Percentiles rank a stretch among this genome's conserved stretches.
phyloP scores from a whole-genome alignment of 1,140 invertebrate genomes.

The Diuraphis noxia region DNA sequence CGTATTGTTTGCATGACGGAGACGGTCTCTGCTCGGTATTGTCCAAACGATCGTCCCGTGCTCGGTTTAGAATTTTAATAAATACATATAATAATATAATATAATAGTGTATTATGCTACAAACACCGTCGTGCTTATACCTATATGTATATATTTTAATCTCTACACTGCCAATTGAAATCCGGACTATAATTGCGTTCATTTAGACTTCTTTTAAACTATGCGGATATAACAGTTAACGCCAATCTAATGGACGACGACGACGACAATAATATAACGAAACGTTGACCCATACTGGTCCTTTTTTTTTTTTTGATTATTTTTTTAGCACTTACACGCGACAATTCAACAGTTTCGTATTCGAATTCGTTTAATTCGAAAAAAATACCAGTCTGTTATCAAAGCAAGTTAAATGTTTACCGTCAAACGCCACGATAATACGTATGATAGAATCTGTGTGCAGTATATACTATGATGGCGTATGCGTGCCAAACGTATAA shows the following conservation, averaged over 20 bases:
- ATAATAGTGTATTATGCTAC: not conserved
- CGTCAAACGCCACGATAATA: not conserved
- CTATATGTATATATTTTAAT: not conserved
- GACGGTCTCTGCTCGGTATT: not conserved
- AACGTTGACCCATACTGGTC: not conserved
- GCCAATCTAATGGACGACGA: constrained; percentile 17
- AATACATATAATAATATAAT: not conserved
- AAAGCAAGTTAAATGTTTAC: not conserved
- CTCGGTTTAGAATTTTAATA: not conserved
- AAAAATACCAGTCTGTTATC: not conserved
- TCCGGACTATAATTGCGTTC: not conserved
- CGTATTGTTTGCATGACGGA: constrained; percentile 3
- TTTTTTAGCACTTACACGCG: not conserved
- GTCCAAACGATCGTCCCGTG: not conserved
- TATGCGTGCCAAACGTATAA: not conserved
- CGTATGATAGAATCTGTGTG: not conserved
- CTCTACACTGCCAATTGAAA: constrained; percentile 10
- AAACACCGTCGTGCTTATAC: not conserved
- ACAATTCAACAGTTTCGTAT: not conserved
- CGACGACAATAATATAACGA: not conserved
- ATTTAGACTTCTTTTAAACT: constrained; percentile 12
- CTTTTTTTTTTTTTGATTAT: not conserved
- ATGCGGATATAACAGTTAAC: constrained; percentile 45
- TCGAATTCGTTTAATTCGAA: not conserved
- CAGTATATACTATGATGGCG: no score